Evolutionary conservation across 2,888 invertebrate species (phyloP), one percentile per base, ranked within the genome.

Genomic region (Brachycybe producta): DNA sequence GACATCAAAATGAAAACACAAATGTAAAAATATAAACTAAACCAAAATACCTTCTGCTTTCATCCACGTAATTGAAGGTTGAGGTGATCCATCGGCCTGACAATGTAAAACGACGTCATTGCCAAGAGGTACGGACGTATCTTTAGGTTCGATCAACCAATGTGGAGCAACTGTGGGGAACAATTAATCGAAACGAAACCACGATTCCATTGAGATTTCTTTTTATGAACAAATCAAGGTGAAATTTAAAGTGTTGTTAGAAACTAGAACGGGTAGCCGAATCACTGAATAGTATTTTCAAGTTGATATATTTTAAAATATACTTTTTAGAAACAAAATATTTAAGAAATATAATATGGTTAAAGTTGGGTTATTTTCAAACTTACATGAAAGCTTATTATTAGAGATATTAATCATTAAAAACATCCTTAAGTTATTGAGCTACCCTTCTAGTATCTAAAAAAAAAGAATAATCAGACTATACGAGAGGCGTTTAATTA

Each of bases 41-140:
- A 11, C n/a, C 3, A 34, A 8, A 7, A 40, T 34, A 45, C 54
- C 54, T 48, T 56, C 57, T 43, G 54, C 54, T 55, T 57, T 50
- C 50, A 50, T 50, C 50, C 50, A 50, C 27, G 50, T 50, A 21
- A 50, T 50, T 13, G 30, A 23, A n/a, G 50, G 50, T 19, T 23
- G 24, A 13, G 50, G 50, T 5, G 44, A 50, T 23, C 50, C 50
- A 32, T 50, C 50, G 27, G 50, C 43, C 32, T 50, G 50, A 38
- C 50, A 50, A 34, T 50, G 43, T 27, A 50, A 24, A 8, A 38
- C 36, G 42, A 50, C 38, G 36, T 50, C 50, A 30, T 50, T 28
- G 13, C 38, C 44, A 26, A 50, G 28, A 17, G 44, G 28, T 28
- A 50, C 50, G 11, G 50, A 50, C 15, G 50, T 50, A 15, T 50